Evolutionary conservation across 92 coral and sea anemone species (phyloP).

Genomic region (Porites rus): DNA sequence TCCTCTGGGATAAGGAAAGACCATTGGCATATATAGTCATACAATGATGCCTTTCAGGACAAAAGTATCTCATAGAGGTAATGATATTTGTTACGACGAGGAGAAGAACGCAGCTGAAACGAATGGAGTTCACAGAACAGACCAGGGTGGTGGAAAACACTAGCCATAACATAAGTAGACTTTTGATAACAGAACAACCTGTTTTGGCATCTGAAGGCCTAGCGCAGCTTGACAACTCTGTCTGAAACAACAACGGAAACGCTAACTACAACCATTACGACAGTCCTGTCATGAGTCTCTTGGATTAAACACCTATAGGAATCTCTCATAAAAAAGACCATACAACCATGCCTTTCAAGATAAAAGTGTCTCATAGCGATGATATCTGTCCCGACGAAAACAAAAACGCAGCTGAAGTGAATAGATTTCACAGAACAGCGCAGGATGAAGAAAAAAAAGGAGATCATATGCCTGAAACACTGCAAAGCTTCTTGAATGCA

Average conservation of each 20-base stretch:
- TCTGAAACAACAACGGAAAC: too few relatives aligned
- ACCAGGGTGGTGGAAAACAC: not conserved
- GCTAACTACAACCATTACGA: too few relatives aligned
- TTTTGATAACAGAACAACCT: too few relatives aligned
- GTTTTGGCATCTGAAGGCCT: too few relatives aligned
- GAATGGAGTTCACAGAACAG: not conserved
- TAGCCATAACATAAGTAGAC: too few relatives aligned
- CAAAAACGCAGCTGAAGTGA: not conserved
- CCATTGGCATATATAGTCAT: not conserved
- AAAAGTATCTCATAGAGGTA: not conserved
- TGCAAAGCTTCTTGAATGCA: slow-evolving; percentile 3
- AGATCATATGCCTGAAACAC: not conserved
- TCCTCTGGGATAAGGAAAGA: too few relatives aligned
- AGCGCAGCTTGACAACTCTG: too few relatives aligned
- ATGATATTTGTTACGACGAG: not conserved
- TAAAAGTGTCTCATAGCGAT: not conserved
- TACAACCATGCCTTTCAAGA: slow-evolving; percentile 2
- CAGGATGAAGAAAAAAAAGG: not conserved
- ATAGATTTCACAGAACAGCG: not conserved
- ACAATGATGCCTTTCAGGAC: slow-evolving; percentile 2
- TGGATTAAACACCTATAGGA: too few relatives aligned
- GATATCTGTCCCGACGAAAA: not conserved
- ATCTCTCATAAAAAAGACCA: too few relatives aligned
- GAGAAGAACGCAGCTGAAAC: not conserved
- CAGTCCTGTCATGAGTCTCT: too few relatives aligned